Percentiles rank a stretch among this genome's conserved stretches.
These are phyloP conservation scores for Hylia prasina DNA, from an alignment of 2,113 vertebrate species.

Conservation along the genomic window DNA sequence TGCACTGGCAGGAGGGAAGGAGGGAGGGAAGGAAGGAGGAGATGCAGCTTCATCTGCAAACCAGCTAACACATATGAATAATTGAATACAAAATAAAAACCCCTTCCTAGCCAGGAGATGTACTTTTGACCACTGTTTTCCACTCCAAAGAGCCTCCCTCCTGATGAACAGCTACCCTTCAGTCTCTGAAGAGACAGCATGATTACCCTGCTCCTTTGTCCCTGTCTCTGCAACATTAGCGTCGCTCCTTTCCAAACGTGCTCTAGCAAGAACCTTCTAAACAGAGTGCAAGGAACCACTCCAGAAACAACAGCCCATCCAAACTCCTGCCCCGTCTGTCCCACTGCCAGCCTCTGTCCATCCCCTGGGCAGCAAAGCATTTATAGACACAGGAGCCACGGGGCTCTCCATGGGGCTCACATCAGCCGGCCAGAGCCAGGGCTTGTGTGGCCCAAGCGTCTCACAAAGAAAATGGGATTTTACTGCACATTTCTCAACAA, in stretches of 20 bases:
- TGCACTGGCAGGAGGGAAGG: background rate
- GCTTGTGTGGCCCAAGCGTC: background rate
- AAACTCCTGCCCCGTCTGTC: background rate
- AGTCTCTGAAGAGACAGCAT: background rate
- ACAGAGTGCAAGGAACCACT: background rate
- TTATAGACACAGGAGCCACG: background rate
- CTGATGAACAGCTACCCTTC: background rate
- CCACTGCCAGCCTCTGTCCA: background rate
- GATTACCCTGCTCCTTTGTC: background rate
- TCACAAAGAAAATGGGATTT: background rate
- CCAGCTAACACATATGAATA: conserved; percentile 68
- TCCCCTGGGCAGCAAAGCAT: background rate
- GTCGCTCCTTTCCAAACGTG: background rate
- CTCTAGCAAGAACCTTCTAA: background rate
- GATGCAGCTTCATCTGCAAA: conserved; percentile 65
- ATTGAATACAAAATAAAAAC: conserved; percentile 51
- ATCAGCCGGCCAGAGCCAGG: background rate
- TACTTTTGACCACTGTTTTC: background rate
- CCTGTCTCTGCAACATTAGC: background rate
- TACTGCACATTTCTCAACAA: background rate
- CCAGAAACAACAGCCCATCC: background rate
- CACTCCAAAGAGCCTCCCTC: background rate
- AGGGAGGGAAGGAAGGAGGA: background rate
- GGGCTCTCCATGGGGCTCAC: background rate
- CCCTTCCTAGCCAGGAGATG: conserved; percentile 33